Evolutionary conservation across 2,888 invertebrate genomes (phyloP).

Genomic region (Spodoptera littoralis): DNA sequence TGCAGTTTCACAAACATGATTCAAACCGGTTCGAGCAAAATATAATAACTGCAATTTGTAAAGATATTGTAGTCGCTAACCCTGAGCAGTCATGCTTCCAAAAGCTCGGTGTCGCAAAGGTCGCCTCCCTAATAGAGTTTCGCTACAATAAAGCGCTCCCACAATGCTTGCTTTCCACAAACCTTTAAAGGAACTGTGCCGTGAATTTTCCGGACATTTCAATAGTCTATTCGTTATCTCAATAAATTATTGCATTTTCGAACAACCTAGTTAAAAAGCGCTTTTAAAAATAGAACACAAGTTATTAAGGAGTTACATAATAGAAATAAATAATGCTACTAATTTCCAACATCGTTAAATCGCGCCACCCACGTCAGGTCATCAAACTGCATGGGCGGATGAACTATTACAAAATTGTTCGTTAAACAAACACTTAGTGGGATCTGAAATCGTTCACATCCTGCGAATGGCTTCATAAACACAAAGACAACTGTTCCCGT

Average conservation of each 20-base stretch:
- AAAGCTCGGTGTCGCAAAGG: slow-evolving; percentile 54
- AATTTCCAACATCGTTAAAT: slow-evolving; percentile 24
- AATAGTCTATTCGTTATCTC: slow-evolving; percentile 27
- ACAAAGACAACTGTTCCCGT: slow-evolving; percentile 32
- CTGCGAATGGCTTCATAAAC: slow-evolving; percentile 35
- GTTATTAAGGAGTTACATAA: slow-evolving; percentile 10
- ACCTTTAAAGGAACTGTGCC: slow-evolving; percentile 33
- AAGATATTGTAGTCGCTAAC: slow-evolving; percentile 26
- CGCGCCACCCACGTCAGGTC: slow-evolving; percentile 45
- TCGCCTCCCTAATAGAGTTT: slow-evolving; percentile 62
- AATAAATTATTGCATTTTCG: slow-evolving; percentile 4
- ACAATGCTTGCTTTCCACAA: slow-evolving; percentile 40
- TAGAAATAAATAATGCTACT: slow-evolving; percentile 7
- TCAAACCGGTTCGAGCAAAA: slow-evolving; percentile 15
- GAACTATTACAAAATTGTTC: slow-evolving; percentile 48
- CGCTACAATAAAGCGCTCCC: slow-evolving; percentile 56
- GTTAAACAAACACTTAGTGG: slow-evolving; percentile 31
- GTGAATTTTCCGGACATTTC: slow-evolving; percentile 38
- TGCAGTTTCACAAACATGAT: slow-evolving; percentile 21
- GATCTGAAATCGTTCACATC: slow-evolving; percentile 35
- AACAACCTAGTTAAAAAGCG: not conserved
- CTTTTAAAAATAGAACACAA: slow-evolving; percentile 8
- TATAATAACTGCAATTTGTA: slow-evolving; percentile 22
- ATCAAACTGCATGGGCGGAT: slow-evolving; percentile 46
- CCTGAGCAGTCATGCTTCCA: slow-evolving; percentile 40